Percentiles rank a stretch among this genome's conserved stretches.
phyloP scores from a whole-genome alignment of 2,797 vertebrate genomes.

The Huso huso region DNA sequence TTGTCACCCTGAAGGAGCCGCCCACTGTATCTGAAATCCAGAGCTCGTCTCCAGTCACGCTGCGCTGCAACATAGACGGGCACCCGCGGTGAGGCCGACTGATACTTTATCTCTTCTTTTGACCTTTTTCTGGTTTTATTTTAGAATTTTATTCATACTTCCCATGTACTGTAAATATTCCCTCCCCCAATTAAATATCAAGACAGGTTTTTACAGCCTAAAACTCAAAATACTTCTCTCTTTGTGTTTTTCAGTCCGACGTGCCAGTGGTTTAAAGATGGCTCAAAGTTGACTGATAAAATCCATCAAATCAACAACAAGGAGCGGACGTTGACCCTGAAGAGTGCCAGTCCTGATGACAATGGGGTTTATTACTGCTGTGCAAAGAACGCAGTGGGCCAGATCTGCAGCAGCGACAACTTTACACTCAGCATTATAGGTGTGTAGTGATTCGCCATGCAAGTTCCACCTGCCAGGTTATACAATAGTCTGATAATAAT shows the following conservation, averaged over 20 bases:
- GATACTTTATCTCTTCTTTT: too few species aligned
- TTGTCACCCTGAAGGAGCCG: constrained; percentile 78
- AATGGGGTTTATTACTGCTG: constrained; percentile 88
- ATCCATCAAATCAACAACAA: constrained; percentile 78
- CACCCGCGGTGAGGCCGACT: constrained; percentile 81
- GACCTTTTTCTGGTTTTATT: too few species aligned
- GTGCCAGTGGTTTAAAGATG: constrained; percentile 84
- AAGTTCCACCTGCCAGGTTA: too few species aligned
- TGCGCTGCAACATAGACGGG: constrained; percentile 88
- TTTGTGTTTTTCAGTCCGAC: constrained; percentile 58
- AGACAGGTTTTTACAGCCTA: too few species aligned
- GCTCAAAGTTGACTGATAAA: constrained; percentile 56
- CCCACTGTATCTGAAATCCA: constrained; percentile 69
- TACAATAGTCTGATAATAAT: too few species aligned
- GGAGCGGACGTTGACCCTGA: constrained; percentile 75
- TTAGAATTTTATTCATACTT: too few species aligned
- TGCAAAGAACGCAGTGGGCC: constrained; percentile 74
- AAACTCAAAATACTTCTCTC: neutral
- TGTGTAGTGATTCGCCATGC: constrained; percentile 33
- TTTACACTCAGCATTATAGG: constrained; percentile 82
- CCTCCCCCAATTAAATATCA: too few species aligned
- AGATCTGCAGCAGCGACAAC: constrained; percentile 79
- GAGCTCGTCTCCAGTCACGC: constrained; percentile 69
- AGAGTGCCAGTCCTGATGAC: constrained; percentile 66
- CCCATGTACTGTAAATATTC: too few species aligned